Base-by-base conservation (phyloP, 2,113 vertebrate species). In the Notothenia coriiceps region DNA sequence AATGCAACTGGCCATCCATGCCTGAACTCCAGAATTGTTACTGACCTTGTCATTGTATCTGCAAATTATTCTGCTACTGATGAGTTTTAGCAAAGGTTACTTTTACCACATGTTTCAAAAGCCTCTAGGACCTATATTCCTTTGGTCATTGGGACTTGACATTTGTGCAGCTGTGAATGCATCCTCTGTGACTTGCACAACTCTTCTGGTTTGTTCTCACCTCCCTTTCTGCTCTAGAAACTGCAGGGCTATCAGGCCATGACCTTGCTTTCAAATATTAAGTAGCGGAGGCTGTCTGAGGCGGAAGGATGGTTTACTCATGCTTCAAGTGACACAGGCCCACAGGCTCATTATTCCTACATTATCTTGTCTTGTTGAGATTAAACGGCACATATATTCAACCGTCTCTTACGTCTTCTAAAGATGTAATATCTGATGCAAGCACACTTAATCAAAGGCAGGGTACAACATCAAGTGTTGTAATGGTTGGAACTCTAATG, bases 261-360 rank as follows among this genome's bases (percentile, higher is more conserved):
- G 83, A 83, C 80, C 80, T 82, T 72, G 78, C 88, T 72, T 92
- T 94, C 86, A 94, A 94, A 95, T 94, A 93, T 94, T 94, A 83
- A 94, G 84, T 76, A 88, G 87, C n/a, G 4, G 63, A 78, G 69
- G 50, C 77, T 74, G 88, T 81, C 77, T 85, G 74, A 87, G 74
- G 65, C 86, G 54, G 63, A 62, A 61, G 87, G 92, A 90, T 86
- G 86, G 90, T 88, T 91, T 88, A 86, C 88, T 83, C 56, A 49
- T 82, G 59, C 82, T 83, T 89, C 81, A 74, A 85, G 46, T 67
- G 79, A 73, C 65, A 66, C 69, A 20, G 56, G 71, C 64, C 76
- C 65, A 80, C 56, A 3, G 79, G 85, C 70, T 85, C 59, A 76
- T 88, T 83, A 74, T 68, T 80, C 82, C 77, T 40, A 61, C 86